Evolutionary conservation across 2,797 vertebrate species (phyloP), one percentile per base, ranked within the genome.

Genomic region (Gila robusta): DNA sequence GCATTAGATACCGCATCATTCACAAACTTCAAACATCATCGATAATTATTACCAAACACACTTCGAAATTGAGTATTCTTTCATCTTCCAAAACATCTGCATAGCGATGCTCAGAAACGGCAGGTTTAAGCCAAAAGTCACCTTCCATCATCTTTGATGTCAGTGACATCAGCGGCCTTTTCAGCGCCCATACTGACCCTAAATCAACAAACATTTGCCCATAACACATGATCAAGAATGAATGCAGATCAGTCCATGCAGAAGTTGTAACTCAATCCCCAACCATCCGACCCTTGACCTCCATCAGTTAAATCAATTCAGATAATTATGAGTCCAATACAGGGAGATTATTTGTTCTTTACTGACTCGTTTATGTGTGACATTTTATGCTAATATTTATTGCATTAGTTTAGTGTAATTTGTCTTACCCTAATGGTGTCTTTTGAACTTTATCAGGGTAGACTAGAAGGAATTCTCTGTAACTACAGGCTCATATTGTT

Each of bases 81-180:
- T 76, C 70, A 69, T 47, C 47, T 79, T 74, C 69, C 16, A 21
- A 81, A 49, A 28, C 49, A 62, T 86, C 69, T 79, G 39, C 41
- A 82, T 52, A 67, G 54, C 37, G 5, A 26, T 28, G 64, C 62
- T 85, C 32, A 69, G 54, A 32, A 77, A 78, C 19, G 52, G 52
- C 80, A 87, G 35, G 32, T 78, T 78, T 32, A 85, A 84, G 49
- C 67, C 26, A 79, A 88, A 77, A 72, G 59, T 28, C 39, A 14
- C 44, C 86, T 56, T 73, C 37, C 32, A 19, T n/a, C 84, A 5
- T 69, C 85, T 89, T 89, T 89, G 87, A 90, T 88, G 87, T 88
- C 26, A 21, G 32, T 44, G 81, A 74, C 85, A 85, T 19, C 26
- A 78, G 78, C 21, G 21, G 72, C 82, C 35, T 79, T 41, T 54